phyloP scores from a whole-genome alignment of 2,888 invertebrate genomes.

The Lagria hirta region DNA sequence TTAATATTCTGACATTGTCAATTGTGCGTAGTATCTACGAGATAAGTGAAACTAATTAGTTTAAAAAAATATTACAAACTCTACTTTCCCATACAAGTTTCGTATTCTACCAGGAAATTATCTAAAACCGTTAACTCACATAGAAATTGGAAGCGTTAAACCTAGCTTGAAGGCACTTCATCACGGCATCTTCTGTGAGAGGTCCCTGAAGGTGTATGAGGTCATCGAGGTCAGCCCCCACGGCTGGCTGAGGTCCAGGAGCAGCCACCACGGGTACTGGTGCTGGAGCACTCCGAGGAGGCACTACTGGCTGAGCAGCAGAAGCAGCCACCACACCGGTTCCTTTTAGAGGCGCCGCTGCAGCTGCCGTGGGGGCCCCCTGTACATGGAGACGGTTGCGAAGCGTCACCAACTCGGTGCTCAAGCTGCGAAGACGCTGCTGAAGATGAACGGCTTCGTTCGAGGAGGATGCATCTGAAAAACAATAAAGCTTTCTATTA shows the following conservation, averaged over 20 bases:
- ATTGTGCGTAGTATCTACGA: too few relatives aligned
- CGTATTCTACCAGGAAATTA: too few relatives aligned
- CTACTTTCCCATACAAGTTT: too few relatives aligned
- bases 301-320: slow-evolving; percentile 51
- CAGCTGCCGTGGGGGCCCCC: slow-evolving; percentile 53
- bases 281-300: slow-evolving; percentile 43
- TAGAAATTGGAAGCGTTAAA: slow-evolving; percentile 85
- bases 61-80: too few relatives aligned
- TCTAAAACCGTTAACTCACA: slow-evolving; percentile 62
- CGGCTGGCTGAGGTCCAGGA: slow-evolving; percentile 33
- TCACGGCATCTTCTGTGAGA: slow-evolving; percentile 90
- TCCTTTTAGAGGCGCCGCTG: slow-evolving; percentile 55
- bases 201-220: slow-evolving; percentile 91
- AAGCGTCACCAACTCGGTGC: slow-evolving; percentile 88
- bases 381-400: slow-evolving; percentile 86
- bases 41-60: too few relatives aligned
- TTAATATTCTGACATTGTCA: too few relatives aligned
- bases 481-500: too few relatives aligned
- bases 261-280: slow-evolving; percentile 32
- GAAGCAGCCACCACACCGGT: slow-evolving; percentile 45
- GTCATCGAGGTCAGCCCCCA: slow-evolving; percentile 72
- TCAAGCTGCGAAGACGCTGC: slow-evolving; percentile 85
- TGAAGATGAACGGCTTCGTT: slow-evolving; percentile 93
- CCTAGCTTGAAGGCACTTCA: slow-evolving; percentile 86
- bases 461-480: slow-evolving; percentile 88